phyloP scores from a whole-genome alignment of 1,140 invertebrate genomes.

The Saccostrea cuccullata region DNA sequence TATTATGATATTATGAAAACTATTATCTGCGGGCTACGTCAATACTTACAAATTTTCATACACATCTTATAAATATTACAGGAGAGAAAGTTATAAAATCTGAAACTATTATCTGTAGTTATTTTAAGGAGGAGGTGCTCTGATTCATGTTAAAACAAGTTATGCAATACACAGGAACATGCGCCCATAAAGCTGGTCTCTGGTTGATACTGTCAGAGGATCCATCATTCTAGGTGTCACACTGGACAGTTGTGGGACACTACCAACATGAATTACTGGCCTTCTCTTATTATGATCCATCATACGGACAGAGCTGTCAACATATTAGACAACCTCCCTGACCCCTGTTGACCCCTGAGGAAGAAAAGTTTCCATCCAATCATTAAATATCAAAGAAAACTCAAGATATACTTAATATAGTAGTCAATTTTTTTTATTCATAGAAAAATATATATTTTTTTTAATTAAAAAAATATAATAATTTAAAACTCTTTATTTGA shows the following conservation, averaged over 20 bases:
- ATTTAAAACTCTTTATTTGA: not conserved
- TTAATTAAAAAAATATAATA: too few relatives aligned
- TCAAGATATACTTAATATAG: not conserved
- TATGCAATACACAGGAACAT: conserved; percentile 8
- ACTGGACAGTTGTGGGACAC: not conserved
- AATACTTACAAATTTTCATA: conserved; percentile 2
- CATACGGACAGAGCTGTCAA: conserved; percentile 1
- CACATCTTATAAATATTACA: not conserved
- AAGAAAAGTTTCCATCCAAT: not conserved
- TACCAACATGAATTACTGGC: not conserved
- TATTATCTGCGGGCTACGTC: not conserved
- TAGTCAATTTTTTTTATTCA: not conserved
- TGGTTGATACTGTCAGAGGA: not conserved
- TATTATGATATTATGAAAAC: not conserved
- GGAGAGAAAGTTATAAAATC: not conserved
- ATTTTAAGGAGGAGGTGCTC: not conserved
- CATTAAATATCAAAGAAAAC: not conserved
- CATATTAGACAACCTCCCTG: not conserved
- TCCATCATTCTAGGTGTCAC: not conserved
- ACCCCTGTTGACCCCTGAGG: not conserved
- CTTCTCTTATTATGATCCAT: conserved; percentile 19
- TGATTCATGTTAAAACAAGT: not conserved
- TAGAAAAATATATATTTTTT: too few relatives aligned
- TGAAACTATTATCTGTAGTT: not conserved
- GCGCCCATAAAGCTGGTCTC: not conserved